phyloP scores from a whole-genome alignment of 2,888 invertebrate genomes.

The Trachelus tabidus region DNA sequence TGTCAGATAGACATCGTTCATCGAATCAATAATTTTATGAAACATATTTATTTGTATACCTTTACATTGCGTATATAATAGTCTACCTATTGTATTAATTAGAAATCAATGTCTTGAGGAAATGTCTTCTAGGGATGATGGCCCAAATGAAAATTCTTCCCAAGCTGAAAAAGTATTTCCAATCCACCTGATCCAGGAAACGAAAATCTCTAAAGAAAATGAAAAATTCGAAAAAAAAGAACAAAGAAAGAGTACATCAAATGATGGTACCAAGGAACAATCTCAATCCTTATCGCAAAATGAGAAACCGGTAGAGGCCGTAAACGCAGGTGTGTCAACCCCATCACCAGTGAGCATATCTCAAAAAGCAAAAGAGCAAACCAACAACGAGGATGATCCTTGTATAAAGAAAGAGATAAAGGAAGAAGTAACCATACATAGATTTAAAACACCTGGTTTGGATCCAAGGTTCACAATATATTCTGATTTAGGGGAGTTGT shows the following conservation, averaged over 20 bases:
- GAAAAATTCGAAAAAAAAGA: not conserved
- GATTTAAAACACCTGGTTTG: constrained; percentile 25
- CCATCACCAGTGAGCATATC: not conserved
- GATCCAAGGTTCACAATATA: constrained; percentile 42
- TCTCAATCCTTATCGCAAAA: not conserved
- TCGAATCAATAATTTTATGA: not conserved
- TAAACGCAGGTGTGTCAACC: constrained; percentile 13
- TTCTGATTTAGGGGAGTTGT: not conserved
- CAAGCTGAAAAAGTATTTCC: not conserved
- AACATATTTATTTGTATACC: not conserved
- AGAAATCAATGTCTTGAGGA: not conserved
- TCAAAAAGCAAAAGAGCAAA: not conserved
- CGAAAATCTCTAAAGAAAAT: not conserved
- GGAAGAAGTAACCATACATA: not conserved
- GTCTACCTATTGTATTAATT: not conserved
- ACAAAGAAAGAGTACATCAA: not conserved
- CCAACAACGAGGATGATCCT: constrained; percentile 42
- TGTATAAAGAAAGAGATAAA: constrained; percentile 28
- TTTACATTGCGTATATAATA: not conserved
- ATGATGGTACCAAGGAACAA: not conserved
- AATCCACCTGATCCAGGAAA: not conserved
- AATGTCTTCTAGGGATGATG: not conserved
- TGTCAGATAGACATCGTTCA: not conserved
- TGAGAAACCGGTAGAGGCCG: not conserved
- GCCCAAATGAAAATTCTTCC: not conserved